A percentile compares a stretch with the other conserved stretches of the same genome.
These are phyloP conservation scores for Platichthys flesus DNA, from an alignment of 2,113 vertebrate genomes.

Conservation along the genomic window DNA sequence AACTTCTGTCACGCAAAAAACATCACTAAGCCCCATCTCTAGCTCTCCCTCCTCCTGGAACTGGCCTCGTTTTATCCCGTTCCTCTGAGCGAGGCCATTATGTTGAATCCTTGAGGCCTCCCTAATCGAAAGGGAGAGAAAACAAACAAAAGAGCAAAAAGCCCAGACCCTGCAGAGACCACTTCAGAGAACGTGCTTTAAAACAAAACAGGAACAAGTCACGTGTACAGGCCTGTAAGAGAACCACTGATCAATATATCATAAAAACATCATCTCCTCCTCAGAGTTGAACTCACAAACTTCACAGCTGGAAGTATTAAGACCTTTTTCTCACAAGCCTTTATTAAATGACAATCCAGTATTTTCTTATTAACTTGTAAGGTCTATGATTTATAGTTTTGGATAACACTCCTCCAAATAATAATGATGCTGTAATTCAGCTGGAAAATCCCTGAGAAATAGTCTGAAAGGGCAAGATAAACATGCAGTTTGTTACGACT, in stretches of 20 bases:
- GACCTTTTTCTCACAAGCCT: not conserved
- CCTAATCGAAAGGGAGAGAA: constrained; percentile 41
- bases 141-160: constrained; percentile 39
- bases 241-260: not conserved
- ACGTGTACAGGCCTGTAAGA: not conserved
- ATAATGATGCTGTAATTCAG: not conserved
- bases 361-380: not conserved
- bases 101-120: constrained; percentile 54
- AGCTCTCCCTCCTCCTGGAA: constrained; percentile 35
- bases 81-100: constrained; percentile 35
- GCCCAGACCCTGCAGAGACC: constrained; percentile 35
- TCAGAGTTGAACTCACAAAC: constrained; percentile 19
- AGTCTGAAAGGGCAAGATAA: too few species aligned
- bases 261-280: constrained; percentile 14
- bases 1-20: constrained; percentile 75
- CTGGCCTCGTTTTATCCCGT: constrained; percentile 21
- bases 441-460: too few species aligned
- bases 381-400: not conserved
- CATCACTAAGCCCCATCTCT: constrained; percentile 51
- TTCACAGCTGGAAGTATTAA: constrained; percentile 20
- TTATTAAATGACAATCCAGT: not conserved
- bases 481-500: too few species aligned
- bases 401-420: not conserved
- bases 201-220: constrained; percentile 26
- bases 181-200: constrained; percentile 43